Evolutionary conservation across 2,797 vertebrate genomes (phyloP).

Genomic region (Urosaurus nigricauda): DNA sequence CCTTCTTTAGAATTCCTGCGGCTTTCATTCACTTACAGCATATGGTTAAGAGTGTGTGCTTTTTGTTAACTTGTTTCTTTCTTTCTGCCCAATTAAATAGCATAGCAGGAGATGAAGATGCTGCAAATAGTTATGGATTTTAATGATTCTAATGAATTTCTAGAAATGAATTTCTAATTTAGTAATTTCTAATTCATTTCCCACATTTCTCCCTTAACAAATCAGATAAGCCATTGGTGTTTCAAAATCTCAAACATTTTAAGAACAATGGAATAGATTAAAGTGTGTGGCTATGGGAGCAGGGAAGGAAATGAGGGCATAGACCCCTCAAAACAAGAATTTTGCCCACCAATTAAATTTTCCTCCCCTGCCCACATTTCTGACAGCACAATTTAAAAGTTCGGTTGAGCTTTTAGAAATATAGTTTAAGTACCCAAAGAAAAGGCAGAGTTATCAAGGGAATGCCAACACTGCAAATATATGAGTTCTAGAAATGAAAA

Average conservation of each 20-base stretch:
- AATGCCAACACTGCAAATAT: too few relatives aligned
- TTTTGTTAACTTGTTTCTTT: conserved; percentile 37
- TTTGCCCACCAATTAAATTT: too few relatives aligned
- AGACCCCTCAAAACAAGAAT: too few relatives aligned
- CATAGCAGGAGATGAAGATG: conserved; percentile 49
- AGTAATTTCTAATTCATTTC: conserved; percentile 1
- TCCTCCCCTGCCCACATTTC: too few relatives aligned
- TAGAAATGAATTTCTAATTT: neutral
- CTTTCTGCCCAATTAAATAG: conserved; percentile 47
- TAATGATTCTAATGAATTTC: conserved; percentile 1
- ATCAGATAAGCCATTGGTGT: neutral
- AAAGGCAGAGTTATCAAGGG: too few relatives aligned
- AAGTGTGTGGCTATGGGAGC: too few relatives aligned
- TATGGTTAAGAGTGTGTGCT: conserved; percentile 23
- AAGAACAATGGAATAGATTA: conserved; percentile 1
- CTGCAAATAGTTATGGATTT: conserved; percentile 20
- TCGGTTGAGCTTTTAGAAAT: too few relatives aligned
- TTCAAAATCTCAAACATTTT: neutral
- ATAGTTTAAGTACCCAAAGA: too few relatives aligned
- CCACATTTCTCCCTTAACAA: neutral
- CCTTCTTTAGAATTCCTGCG: conserved; percentile 52
- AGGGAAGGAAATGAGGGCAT: too few relatives aligned
- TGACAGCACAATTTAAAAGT: too few relatives aligned
- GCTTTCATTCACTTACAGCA: conserved; percentile 10
- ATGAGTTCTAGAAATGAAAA: too few relatives aligned